Evolutionary conservation across 2,113 vertebrate species (phyloP), one percentile per base, ranked within the genome.

Genomic region (Petroica traversi): DNA sequence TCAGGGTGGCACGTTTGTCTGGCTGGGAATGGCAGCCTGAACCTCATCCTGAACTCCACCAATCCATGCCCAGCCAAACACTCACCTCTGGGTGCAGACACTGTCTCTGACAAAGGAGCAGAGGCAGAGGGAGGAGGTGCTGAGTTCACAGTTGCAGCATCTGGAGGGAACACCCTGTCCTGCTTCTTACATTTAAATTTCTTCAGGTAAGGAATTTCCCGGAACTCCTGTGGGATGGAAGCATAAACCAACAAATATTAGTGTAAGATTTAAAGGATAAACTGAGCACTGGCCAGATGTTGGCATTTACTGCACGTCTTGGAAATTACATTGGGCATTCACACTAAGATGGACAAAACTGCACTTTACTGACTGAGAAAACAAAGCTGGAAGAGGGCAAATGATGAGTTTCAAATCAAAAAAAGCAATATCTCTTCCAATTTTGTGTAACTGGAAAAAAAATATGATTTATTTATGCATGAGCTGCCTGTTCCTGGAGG

Each of bases 101-200:
- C 7, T 0, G 94, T 87, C 89, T 97, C 79, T 34, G 94, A 6
- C 31, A 88, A 8, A 12, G 97, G 97, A n/a, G 96, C 96, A 36
- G 57, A 97, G 25, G 38, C 96, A 1, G 98, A 62, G 3, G 95
- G 61, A 31, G 92, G 84, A 18, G 94, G 92, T 2, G 38, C 78
- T 0, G 92, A 88, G 12, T 96, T 93, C 26, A 45, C 72, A 2
- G 98, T 72, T 0, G 88, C 34, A 85, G 94, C 48, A 34, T 96
- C 98, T 16, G 98, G 99, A 41, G 98, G 98, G 81, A 99, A 99
- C 20, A 98, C 36, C 14, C 99, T 98, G 90, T 99, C 98, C 93
- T 99, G 99, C 15, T 97, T 98, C 96, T 99, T 99, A 93, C 99
- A 98, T 96, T 99, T 99, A 90, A 99, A 98, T 96, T 99, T 99